Conservation (phyloP, 2,888 invertebrate genomes). For the Aspidapion aeneum region DNA sequence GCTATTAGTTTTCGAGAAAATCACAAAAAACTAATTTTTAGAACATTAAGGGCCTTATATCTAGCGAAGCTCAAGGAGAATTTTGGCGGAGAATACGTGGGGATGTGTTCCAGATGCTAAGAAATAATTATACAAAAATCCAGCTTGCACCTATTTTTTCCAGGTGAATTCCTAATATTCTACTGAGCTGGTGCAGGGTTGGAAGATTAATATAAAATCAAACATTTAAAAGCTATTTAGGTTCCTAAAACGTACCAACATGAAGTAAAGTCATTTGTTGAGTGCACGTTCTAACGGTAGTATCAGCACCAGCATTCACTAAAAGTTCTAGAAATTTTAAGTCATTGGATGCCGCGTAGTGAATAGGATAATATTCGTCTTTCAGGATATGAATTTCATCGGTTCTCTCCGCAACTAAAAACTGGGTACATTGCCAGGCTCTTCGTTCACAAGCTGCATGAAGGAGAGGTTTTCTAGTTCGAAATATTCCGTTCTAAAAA, state of each 20-base stretch:
- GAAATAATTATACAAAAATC: too few relatives aligned
- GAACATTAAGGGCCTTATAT: too few relatives aligned
- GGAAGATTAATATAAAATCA: too few relatives aligned
- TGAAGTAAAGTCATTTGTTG: constrained; percentile 69
- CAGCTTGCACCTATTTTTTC: too few relatives aligned
- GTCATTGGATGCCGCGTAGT: constrained; percentile 70
- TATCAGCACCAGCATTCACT: constrained; percentile 65
- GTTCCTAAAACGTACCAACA: constrained; percentile 52
- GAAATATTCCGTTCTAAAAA: constrained; percentile 49
- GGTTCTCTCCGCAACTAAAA: constrained; percentile 59
- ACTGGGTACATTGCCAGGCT: constrained; percentile 69
- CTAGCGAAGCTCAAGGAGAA: too few relatives aligned
- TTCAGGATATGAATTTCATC: constrained; percentile 69
- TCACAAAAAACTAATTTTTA: too few relatives aligned
- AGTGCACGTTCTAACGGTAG: constrained; percentile 64
- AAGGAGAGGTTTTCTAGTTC: constrained; percentile 58
- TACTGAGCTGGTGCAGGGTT: too few relatives aligned
- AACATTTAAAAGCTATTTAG: too few relatives aligned
- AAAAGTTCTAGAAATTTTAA: constrained; percentile 63
- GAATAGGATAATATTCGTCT: constrained; percentile 76
- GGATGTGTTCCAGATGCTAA: too few relatives aligned
- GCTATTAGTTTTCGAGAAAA: too few relatives aligned
- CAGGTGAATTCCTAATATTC: too few relatives aligned
- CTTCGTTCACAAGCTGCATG: constrained; percentile 69
- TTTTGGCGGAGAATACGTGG: too few relatives aligned